Percentiles rank a stretch among this genome's conserved stretches.
These are phyloP conservation scores for Nasonia giraulti DNA, from an alignment of 1,140 invertebrate genomes.

Conservation along the genomic window DNA sequence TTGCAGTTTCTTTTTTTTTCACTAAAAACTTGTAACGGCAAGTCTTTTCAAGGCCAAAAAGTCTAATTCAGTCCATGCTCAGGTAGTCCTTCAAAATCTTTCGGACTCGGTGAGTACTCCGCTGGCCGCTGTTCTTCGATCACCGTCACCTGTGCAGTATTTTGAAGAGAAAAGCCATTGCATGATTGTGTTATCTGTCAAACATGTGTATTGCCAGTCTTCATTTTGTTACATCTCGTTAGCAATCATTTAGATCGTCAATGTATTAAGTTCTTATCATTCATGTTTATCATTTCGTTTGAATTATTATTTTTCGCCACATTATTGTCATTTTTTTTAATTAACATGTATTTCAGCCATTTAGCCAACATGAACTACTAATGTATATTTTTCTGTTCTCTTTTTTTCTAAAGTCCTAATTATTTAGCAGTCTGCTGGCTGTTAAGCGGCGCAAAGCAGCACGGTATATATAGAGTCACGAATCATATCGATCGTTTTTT, in stretches of 20 bases:
- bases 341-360: background rate
- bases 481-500: slow-evolving; percentile 16
- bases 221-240: background rate
- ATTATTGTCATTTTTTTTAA: background rate
- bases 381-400: background rate
- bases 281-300: slow-evolving; percentile 13
- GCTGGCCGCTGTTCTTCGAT: background rate
- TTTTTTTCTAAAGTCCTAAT: background rate
- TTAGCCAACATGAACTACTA: background rate
- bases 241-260: background rate
- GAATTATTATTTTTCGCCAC: background rate
- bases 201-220: background rate
- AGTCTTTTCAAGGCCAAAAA: background rate
- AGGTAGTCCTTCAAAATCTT: background rate
- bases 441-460: background rate
- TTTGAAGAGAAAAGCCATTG: background rate
- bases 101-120: slow-evolving; percentile 34
- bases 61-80: background rate
- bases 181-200: background rate
- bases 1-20: background rate
- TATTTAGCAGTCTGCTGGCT: background rate
- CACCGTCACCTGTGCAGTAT: background rate
- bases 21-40: background rate
- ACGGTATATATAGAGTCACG: background rate
- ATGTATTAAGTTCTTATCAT: background rate